These are phyloP conservation scores for Psammodynastes pulverulentus DNA, from an alignment of 2,113 vertebrate genomes.

Conservation along the genomic window DNA sequence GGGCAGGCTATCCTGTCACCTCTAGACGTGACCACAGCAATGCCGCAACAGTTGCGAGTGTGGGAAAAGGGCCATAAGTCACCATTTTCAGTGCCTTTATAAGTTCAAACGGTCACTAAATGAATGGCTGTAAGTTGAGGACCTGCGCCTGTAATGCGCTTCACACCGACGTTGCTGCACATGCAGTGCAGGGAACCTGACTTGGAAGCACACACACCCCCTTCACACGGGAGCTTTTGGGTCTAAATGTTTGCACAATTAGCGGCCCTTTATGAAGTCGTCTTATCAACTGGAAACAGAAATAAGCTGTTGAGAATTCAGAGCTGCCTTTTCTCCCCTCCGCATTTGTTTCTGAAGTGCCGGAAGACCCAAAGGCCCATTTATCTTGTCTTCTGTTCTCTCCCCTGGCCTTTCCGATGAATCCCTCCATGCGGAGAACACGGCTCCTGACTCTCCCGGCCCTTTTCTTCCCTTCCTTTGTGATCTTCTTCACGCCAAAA, in stretches of 20 bases:
- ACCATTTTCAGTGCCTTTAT: not conserved
- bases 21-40: not conserved
- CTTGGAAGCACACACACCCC: not conserved
- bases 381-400: not conserved
- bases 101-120: not conserved
- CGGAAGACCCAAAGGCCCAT: not conserved
- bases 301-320: not conserved
- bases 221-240: not conserved
- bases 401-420: too few relatives aligned
- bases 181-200: not conserved
- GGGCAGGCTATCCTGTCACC: not conserved
- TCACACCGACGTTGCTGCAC: not conserved
- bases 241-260: not conserved
- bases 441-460: not conserved
- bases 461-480: not conserved
- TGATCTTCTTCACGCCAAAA: not conserved
- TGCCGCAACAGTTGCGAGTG: too few relatives aligned
- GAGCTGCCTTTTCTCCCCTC: too few relatives aligned
- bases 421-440: not conserved
- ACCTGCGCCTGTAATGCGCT: not conserved
- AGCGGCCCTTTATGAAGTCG: not conserved
- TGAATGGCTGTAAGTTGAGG: not conserved
- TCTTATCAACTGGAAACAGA: not conserved
- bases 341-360: not conserved
- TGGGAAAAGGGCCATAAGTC: not conserved